Evolutionary conservation across 2,888 invertebrate species (phyloP).

Genomic region (Unio pictorum): DNA sequence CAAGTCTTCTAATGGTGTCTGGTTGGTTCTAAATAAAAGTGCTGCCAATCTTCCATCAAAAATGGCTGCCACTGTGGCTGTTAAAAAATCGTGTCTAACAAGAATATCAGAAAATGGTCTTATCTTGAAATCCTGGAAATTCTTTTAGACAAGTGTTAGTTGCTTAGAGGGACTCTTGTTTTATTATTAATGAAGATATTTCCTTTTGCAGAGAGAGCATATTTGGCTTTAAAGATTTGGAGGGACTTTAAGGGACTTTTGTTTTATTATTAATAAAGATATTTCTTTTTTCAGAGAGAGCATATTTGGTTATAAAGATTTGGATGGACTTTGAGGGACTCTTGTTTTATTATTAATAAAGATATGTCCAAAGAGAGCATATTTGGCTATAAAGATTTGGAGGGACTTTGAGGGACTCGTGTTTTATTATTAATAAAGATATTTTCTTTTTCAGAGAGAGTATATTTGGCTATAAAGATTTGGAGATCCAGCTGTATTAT

Average conservation of each 20-base stretch:
- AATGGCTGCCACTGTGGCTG: no score
- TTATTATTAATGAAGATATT: conserved; percentile 7
- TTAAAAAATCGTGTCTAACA: no score
- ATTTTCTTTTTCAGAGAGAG: conserved; percentile 78
- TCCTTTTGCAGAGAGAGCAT: conserved; percentile 82
- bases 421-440: conserved; percentile 5
- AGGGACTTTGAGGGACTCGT: conserved; percentile 36
- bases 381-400: conserved; percentile 91
- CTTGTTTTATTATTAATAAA: conserved; percentile 1
- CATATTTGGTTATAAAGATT: conserved; percentile 93
- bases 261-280: conserved; percentile 5
- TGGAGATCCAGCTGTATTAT: conserved; percentile 85
- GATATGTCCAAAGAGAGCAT: conserved; percentile 82
- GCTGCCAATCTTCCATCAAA: no score
- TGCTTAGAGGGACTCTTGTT: not conserved
- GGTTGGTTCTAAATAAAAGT: no score
- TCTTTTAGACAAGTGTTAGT: not conserved
- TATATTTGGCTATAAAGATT: conserved; percentile 93
- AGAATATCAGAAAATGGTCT: no score
- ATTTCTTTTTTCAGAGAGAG: conserved; percentile 78
- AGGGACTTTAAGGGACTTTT: conserved; percentile 36
- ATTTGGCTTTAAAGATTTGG: conserved; percentile 91
- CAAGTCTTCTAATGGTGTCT: no score
- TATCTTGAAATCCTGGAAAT: no score
- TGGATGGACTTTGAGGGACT: conserved; percentile 71